Conservation (phyloP, 2,797 vertebrate genomes). For the Iguana delicatissima region DNA sequence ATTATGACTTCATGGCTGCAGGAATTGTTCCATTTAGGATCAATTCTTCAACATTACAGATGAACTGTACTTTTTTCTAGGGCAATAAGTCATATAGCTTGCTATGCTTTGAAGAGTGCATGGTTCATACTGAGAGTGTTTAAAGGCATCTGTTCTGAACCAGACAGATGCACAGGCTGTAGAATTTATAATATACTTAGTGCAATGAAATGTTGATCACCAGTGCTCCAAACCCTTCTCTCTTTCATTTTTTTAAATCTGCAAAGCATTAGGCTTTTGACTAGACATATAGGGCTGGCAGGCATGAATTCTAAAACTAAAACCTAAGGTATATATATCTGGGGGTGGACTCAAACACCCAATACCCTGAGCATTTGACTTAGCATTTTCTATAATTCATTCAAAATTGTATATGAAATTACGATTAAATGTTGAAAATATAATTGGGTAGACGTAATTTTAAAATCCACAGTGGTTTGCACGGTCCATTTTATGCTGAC, state of each 20-base stretch:
- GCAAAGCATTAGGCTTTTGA: not conserved
- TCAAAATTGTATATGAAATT: not conserved
- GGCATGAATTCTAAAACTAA: not conserved
- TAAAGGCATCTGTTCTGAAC: conserved; percentile 23
- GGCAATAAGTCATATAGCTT: conserved; percentile 10
- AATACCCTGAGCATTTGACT: not conserved
- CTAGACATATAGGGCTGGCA: not conserved
- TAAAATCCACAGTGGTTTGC: not conserved
- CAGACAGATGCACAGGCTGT: conserved; percentile 2
- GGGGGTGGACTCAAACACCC: not conserved
- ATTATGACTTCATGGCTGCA: not conserved
- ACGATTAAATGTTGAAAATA: not conserved
- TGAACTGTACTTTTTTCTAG: not conserved
- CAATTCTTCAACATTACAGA: not conserved
- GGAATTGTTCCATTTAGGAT: not conserved
- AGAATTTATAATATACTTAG: conserved; percentile 29
- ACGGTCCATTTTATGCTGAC: not conserved
- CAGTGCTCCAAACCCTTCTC: not conserved
- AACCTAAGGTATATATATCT: not conserved
- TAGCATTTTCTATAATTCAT: not conserved
- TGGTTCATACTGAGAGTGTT: conserved; percentile 13
- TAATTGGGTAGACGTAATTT: not conserved
- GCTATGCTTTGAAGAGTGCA: not conserved
- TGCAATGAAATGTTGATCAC: conserved; percentile 12
- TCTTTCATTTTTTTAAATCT: not conserved